Percentiles rank a stretch among this genome's conserved stretches.
Conservation (phyloP, 2,113 vertebrate genomes). For the Phaethon lepturus region DNA sequence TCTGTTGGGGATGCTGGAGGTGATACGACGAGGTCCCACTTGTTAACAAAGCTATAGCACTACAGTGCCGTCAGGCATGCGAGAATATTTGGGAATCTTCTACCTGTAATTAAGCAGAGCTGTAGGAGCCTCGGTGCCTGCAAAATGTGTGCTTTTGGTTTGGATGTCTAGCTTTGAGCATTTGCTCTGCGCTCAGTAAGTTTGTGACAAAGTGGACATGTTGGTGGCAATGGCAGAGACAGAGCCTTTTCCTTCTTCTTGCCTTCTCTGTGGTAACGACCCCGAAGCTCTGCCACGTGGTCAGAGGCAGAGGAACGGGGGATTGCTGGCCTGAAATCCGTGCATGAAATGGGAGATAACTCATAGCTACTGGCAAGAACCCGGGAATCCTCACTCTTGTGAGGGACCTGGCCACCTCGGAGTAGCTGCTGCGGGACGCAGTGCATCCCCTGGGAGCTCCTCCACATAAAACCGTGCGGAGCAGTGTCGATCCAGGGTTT, state of each 20-base stretch:
- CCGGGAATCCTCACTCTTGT: not conserved
- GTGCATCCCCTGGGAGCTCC: not conserved
- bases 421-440: not conserved
- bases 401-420: not conserved
- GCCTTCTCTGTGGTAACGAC: not conserved
- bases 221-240: not conserved
- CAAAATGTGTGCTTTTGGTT: not conserved
- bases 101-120: not conserved
- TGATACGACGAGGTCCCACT: not conserved
- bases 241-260: not conserved
- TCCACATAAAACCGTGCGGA: not conserved
- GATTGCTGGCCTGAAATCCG: not conserved
- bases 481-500: conserved; percentile 20
- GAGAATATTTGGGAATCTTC: not conserved
- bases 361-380: not conserved
- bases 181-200: not conserved
- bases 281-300: not conserved
- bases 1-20: not conserved
- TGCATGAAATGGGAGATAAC: not conserved
- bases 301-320: not conserved
- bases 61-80: not conserved
- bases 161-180: not conserved
- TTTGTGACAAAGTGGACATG: not conserved
- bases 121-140: not conserved
- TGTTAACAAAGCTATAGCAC: not conserved